phyloP scores from a whole-genome alignment of 2,888 invertebrate species.

The Dascillus cervinus region DNA sequence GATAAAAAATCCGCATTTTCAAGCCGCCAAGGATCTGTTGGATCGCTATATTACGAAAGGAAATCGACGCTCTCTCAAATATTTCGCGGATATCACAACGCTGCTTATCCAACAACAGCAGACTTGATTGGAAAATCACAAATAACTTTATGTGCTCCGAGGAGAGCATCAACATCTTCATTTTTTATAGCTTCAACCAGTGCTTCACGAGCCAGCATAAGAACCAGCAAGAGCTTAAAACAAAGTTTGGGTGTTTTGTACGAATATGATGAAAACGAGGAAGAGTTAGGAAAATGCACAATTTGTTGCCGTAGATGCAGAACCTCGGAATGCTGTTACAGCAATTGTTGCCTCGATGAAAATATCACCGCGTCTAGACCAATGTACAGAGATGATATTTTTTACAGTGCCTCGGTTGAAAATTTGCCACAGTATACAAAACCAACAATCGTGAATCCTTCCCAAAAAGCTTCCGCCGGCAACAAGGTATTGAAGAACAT shows the following conservation, averaged over 20 bases:
- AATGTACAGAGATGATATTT: constrained; percentile 63
- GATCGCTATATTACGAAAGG: too few species aligned
- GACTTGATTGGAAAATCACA: constrained; percentile 8
- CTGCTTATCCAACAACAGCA: constrained; percentile 17
- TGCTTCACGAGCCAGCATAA: background rate
- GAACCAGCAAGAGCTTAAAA: background rate
- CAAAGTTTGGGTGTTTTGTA: constrained; percentile 8
- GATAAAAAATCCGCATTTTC: too few species aligned
- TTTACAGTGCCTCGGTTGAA: constrained; percentile 46
- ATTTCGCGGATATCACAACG: constrained; percentile 16
- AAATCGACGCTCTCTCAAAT: too few species aligned
- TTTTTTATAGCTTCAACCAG: constrained; percentile 2
- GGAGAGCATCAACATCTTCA: background rate
- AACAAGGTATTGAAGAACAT: too few species aligned
- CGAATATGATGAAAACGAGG: constrained; percentile 19
- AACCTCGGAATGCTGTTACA: constrained; percentile 6
- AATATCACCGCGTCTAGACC: constrained; percentile 35
- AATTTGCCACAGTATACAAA: constrained; percentile 9
- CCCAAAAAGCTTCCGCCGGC: too few species aligned
- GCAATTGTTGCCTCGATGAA: constrained; percentile 8
- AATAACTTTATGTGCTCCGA: background rate
- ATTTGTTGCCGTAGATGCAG: background rate
- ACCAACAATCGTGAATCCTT: too few species aligned
- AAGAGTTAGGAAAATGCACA: constrained; percentile 5
- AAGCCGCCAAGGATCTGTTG: too few species aligned